Evolutionary conservation across 2,113 vertebrate species (phyloP), one percentile per base, ranked within the genome.

Genomic region (Vanacampus margaritifer): DNA sequence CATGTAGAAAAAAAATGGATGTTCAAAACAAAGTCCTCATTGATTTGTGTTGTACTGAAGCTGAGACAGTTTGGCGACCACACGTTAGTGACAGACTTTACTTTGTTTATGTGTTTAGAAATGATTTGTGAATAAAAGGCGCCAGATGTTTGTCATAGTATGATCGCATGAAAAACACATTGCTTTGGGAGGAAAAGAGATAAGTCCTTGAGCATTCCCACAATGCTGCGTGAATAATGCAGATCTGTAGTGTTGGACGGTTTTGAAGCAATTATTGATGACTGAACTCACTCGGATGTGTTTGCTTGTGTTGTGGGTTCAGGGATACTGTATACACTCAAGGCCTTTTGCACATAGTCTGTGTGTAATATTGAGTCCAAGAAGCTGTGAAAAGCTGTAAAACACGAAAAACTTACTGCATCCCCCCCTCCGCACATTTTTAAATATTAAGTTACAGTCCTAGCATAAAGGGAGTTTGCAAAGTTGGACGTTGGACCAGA

Each of bases 1-100:
- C 57, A 51, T 46, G 13, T n/a, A 65, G 11, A 54, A 68, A 59
- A 59, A 37, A 21, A 35, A 19, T 37, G 3, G 21, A 37, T 24
- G 16, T 66, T 51, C 39, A 1, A 65, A 6, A 79, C 76, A 84
- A 80, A 76, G 79, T 71, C 70, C 67, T 80, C 78, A 84, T 77
- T 87, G 76, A 83, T 69, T 72, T 79, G 39, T 43, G 54, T 58
- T 66, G 2, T 35, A 21, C 1, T 45, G 6, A 11, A 43, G 35
- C 53, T 51, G 21, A 43, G 64, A 53, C 41, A 63, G 14, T 64
- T 76, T 37, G 64, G 71, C 54, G 43, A 45, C 32, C 48, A 39
- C 67, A 51, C 64, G 5, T 50, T 24, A 62, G 36, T 36, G 72
- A 78, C 72, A 73, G n/a, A 36, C 23, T 8, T 46, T 71, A 7